Base-by-base conservation (phyloP, 2,888 invertebrate genomes). In the Argyra leucocephala region DNA sequence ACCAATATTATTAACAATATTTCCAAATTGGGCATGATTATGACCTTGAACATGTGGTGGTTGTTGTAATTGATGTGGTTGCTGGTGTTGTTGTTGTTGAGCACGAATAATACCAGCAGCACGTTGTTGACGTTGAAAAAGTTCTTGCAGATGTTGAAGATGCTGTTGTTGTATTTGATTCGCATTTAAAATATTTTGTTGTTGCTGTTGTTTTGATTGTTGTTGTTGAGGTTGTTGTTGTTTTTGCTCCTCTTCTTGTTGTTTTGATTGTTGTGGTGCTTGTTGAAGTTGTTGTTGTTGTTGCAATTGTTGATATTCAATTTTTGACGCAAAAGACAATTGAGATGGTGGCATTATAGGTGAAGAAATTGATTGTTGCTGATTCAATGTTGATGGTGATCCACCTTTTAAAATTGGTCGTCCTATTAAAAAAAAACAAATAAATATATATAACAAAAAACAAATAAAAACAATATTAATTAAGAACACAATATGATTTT, bases 391-490 rank as follows among this genome's bases (percentile, higher is more conserved):
- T 64, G 69, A 67, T 10, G 70, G 68, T 9, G 74, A 67, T 18
- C 74, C 72, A 62, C 78, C 80, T 70, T 79, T 79, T 15, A 79
- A 67, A 66, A 79, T 79, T 15, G 79, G 79, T 21, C 79, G 76
- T 26, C 79, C 79, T 78, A 57, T n/a, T 64, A 69, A 60, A n/a
- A 12, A 21, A 57, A 57, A 61, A 59, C 15, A 61, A 15, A 59
- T 22, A 22, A 26, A 58, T 18, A 12, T n/a, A n/a, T 48, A n/a
- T 69, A 48, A 67, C 22, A 26, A 69, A 63, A 31, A 31, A 31
- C 6, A 31, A 7, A 31, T 31, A 31, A 31, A 31, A 31, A 31
- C 31, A 31, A 7, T 7, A 31, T 31, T 10, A 10, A 9, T 15
- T 9, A 9, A 15, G 5, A 37, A 26, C 6, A 26, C 26, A 4